These are phyloP conservation scores for Brachionus paranguensis DNA, from an alignment of 1,140 invertebrate species.

Conservation along the genomic window DNA sequence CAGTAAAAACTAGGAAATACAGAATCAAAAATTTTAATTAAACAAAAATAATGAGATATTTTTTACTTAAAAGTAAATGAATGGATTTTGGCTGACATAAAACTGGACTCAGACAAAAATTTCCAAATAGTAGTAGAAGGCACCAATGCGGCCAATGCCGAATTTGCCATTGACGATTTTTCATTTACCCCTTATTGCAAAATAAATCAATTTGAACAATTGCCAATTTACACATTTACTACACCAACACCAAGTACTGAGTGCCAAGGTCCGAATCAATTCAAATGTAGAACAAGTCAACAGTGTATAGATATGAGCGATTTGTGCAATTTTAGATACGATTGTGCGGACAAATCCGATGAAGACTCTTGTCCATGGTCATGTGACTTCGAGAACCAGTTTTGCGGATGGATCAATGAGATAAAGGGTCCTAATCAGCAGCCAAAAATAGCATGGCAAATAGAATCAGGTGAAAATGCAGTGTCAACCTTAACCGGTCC, in stretches of 20 bases:
- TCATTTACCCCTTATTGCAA: conserved; percentile 46
- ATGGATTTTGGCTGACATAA: conserved; percentile 23
- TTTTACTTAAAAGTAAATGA: neutral
- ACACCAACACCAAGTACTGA: neutral
- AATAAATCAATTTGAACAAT: neutral
- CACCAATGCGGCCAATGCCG: neutral
- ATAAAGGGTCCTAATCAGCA: conserved; percentile 15
- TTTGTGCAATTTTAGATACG: conserved; percentile 49
- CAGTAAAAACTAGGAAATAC: too few relatives aligned
- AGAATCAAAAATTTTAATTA: too few relatives aligned
- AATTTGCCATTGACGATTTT: conserved; percentile 50
- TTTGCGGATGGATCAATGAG: conserved; percentile 20
- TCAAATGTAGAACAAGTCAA: conserved; percentile 5
- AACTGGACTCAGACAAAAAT: neutral
- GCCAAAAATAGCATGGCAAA: conserved; percentile 33
- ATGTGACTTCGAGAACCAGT: conserved; percentile 26
- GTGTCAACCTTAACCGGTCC: neutral
- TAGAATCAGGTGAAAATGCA: neutral
- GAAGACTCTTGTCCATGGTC: conserved; percentile 47
- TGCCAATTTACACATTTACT: conserved; percentile 27
- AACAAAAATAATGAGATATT: too few relatives aligned
- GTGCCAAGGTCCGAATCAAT: conserved; percentile 2
- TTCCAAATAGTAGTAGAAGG: conserved; percentile 28
- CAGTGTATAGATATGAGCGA: conserved; percentile 44
- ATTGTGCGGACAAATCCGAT: conserved; percentile 49